These are phyloP conservation scores for Mixornis gularis DNA, from an alignment of 2,113 vertebrate genomes.

Conservation along the genomic window DNA sequence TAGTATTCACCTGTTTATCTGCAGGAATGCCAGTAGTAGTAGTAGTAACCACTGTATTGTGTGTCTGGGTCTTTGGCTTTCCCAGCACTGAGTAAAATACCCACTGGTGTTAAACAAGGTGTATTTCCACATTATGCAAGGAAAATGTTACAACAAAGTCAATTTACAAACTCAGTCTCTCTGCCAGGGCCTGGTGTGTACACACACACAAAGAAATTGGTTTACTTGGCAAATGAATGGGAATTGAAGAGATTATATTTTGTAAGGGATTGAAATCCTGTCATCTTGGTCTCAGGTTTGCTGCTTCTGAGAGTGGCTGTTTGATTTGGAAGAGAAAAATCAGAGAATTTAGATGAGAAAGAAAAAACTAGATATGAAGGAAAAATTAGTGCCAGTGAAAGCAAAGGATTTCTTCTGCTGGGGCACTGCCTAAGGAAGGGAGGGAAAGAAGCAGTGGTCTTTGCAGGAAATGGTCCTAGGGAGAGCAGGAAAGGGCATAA, in stretches of 20 bases:
- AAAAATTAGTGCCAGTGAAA: background rate
- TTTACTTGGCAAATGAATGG: slow-evolving; percentile 25
- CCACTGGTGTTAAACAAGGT: background rate
- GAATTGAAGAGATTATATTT: background rate
- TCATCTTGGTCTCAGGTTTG: background rate
- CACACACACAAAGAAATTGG: slow-evolving; percentile 9
- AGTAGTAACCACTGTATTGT: background rate
- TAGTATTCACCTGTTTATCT: background rate
- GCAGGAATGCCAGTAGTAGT: background rate
- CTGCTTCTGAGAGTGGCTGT: background rate
- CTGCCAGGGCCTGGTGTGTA: background rate
- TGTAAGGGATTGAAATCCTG: slow-evolving; percentile 9
- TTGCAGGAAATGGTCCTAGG: fast-evolving
- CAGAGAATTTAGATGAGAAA: background rate
- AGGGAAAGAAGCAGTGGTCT: background rate
- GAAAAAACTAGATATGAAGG: background rate
- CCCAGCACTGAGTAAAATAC: background rate
- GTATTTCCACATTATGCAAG: background rate
- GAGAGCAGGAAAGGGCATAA: background rate
- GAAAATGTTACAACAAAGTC: slow-evolving; percentile 11
- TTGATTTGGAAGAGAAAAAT: background rate
- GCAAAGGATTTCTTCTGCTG: background rate
- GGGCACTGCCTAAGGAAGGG: background rate
- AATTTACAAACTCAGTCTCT: slow-evolving; percentile 12
- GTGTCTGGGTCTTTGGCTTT: background rate